These are phyloP conservation scores for Podotricha telesiphe DNA, from an alignment of 2,888 invertebrate genomes.

Conservation along the genomic window DNA sequence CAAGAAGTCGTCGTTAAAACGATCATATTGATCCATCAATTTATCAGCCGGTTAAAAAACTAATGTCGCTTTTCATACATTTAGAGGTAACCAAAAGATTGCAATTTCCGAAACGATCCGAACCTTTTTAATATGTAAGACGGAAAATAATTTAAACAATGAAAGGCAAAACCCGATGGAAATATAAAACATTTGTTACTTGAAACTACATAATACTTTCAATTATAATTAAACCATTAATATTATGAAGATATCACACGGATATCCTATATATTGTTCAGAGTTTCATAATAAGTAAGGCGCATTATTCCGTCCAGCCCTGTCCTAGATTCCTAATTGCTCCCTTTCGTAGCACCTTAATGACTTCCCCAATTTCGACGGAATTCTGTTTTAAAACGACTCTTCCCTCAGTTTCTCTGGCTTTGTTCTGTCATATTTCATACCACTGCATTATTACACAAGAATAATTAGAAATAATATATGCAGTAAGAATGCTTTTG, in stretches of 20 bases:
- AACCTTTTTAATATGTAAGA: neutral
- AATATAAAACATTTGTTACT: no score
- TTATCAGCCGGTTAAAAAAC: neutral
- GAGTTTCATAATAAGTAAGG: constrained; percentile 46
- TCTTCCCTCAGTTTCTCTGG: constrained; percentile 39
- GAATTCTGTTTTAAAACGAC: constrained; percentile 67
- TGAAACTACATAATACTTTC: neutral
- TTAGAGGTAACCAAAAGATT: no score
- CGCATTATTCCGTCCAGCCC: constrained; percentile 51
- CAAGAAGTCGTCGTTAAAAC: neutral
- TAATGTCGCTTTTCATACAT: neutral
- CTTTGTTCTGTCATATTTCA: constrained; percentile 39
- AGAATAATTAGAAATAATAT: constrained; percentile 32
- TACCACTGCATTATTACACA: constrained; percentile 31
- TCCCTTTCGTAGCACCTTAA: constrained; percentile 66
- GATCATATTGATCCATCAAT: neutral
- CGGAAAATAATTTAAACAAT: neutral
- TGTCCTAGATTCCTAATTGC: constrained; percentile 73
- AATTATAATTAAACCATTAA: neutral
- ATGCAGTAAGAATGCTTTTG: constrained; percentile 25
- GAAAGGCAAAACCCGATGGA: no score
- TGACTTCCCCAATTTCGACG: constrained; percentile 74
- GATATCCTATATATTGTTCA: constrained; percentile 35
- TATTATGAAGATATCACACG: constrained; percentile 3
- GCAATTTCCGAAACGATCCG: no score